Evolutionary conservation across 2,113 vertebrate species (phyloP).

Genomic region (Cepphus grylle): DNA sequence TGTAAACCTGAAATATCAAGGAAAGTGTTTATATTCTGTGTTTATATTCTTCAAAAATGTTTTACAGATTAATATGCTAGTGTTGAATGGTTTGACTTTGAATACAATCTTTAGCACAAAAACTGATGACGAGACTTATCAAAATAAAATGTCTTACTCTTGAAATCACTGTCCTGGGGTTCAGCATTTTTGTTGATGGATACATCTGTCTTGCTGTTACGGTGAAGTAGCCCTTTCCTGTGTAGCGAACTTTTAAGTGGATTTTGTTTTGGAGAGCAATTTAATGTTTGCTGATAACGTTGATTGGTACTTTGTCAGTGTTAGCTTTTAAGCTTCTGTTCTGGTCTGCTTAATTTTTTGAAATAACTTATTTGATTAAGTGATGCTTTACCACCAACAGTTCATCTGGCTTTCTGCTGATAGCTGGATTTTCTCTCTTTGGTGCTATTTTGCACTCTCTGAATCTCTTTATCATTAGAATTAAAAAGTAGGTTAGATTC

Average conservation of each 20-base stretch:
- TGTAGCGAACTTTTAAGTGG: neutral
- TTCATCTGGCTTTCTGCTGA: conserved; percentile 22
- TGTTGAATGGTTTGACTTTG: neutral
- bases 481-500: neutral
- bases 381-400: conserved; percentile 23
- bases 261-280: conserved; percentile 59
- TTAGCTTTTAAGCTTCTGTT: conserved; percentile 56
- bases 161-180: neutral
- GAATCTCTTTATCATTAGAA: neutral
- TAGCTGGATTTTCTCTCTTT: neutral
- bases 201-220: neutral
- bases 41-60: neutral
- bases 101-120: neutral
- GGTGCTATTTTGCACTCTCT: neutral
- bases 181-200: neutral
- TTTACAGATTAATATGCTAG: neutral
- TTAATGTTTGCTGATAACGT: conserved; percentile 46
- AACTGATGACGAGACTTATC: neutral
- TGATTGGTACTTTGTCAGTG: conserved; percentile 42
- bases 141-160: neutral
- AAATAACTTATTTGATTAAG: conserved; percentile 56
- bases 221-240: neutral
- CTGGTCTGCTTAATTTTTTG: conserved; percentile 56
- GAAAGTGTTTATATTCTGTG: too few relatives aligned
- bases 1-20: neutral